Evolutionary conservation across 2,888 invertebrate species (phyloP).

Genomic region (Thecophora atra): DNA sequence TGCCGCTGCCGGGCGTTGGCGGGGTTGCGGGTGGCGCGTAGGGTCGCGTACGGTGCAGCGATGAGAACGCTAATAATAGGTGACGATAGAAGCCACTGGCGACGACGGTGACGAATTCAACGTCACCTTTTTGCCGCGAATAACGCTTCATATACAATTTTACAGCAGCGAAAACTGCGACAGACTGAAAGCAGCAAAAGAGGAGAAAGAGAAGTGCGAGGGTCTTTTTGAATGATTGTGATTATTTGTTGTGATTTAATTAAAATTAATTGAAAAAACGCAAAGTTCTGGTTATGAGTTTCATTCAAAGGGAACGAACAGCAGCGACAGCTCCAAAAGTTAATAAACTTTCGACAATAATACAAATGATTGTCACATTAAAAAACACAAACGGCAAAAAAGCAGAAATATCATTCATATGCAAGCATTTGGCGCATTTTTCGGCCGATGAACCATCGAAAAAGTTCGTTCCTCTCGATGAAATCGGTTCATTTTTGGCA

Average conservation of each 20-base stretch:
- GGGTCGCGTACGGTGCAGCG: neutral
- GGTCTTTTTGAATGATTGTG: neutral
- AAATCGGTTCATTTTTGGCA: neutral
- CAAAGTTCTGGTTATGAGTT: neutral
- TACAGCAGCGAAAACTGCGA: neutral
- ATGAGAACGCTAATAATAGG: neutral
- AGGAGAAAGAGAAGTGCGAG: neutral
- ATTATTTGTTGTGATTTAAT: slow-evolving; percentile 1
- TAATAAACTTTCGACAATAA: neutral
- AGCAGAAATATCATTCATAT: neutral
- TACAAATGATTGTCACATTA: no score
- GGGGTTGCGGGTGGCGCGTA: neutral
- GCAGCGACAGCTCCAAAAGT: neutral
- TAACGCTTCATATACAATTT: neutral
- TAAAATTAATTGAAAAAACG: slow-evolving; percentile 3
- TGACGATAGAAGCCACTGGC: neutral
- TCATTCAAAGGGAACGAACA: neutral
- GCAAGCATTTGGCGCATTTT: neutral
- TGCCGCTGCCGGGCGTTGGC: neutral
- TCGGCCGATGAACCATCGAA: neutral
- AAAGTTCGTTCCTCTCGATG: neutral
- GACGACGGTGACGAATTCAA: neutral
- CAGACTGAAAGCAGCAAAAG: neutral
- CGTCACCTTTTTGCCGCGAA: neutral
- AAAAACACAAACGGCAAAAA: no score